Base-by-base conservation (phyloP, 2,888 invertebrate species). In the Dexiosoma caninum region DNA sequence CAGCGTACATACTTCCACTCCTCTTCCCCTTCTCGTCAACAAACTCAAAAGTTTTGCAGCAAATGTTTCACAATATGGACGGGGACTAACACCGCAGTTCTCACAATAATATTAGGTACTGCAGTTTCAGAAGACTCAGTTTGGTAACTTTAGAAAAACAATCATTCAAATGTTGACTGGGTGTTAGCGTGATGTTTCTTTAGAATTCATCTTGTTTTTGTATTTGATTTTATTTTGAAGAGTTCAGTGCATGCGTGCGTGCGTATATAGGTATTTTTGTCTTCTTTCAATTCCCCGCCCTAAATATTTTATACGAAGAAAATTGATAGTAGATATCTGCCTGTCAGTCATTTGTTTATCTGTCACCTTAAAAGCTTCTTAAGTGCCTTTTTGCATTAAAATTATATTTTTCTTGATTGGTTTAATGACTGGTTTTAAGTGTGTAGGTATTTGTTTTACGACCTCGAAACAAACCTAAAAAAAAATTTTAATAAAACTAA, bases 321-420 rank as follows among this genome's bases (percentile, higher is more conserved):
- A 57, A 69, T 32, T 66, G 57, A 64, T 67, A 49, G 49, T 27
- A 70, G 44, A 30, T 44, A 46, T 37, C 42, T 53, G 60, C 9
- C 49, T 66, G 71, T 67, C 74, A 62, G 49, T 64, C 69, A 74
- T 62, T 74, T 79, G 12, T 53, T 74, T 59, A 66, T 66, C 51
- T 79, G 78, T 79, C 69, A 79, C 69, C 57, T 69, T 62, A 78
- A 74, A 74, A 78, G 78, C 62, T 69, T 78, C 57, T 74, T 79
- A 79, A 79, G 74, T 79, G 78, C 51, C 44, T 72, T 67, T 46
- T 66, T 72, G 72, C 71, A 72, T 78, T 71, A 67, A 71, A 66
- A 57, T 62, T n/a, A 62, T 62, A 69, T 10, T 42, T 60, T 40
- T 14, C 53, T 64, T 55, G 46, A 46, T 57, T 57, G 21, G 46